These are phyloP conservation scores for Meteorus sp. DNA, from an alignment of 1,140 invertebrate genomes.

Conservation along the genomic window DNA sequence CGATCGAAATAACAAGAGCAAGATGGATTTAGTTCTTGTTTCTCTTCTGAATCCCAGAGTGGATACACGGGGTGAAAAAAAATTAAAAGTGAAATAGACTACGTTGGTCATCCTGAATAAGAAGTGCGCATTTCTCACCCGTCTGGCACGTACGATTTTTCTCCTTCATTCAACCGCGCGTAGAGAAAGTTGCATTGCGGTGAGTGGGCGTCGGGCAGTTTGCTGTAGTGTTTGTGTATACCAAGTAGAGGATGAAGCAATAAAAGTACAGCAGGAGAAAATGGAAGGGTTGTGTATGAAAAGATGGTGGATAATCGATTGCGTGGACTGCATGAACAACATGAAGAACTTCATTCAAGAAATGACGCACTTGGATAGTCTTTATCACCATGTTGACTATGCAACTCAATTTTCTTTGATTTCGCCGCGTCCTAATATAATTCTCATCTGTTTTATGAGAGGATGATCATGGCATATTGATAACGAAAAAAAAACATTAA, in stretches of 20 bases:
- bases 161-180: not conserved
- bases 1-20: conserved; percentile 10
- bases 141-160: not conserved
- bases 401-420: too few relatives aligned
- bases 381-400: too few relatives aligned
- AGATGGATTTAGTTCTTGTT: not conserved
- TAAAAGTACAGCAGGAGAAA: not conserved
- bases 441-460: too few relatives aligned
- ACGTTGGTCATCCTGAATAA: not conserved
- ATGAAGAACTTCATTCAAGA: not conserved
- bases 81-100: not conserved
- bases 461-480: too few relatives aligned
- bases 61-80: not conserved
- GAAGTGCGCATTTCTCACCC: not conserved
- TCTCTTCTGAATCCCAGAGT: not conserved
- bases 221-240: too few relatives aligned
- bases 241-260: not conserved
- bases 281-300: not conserved
- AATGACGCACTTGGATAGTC: too few relatives aligned
- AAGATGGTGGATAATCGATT: conserved; percentile 9
- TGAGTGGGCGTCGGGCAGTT: not conserved
- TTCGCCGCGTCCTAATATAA: too few relatives aligned
- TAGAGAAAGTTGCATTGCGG: not conserved
- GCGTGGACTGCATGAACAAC: conserved; percentile 12
- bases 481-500: too few relatives aligned